A percentile compares a stretch with the other conserved stretches of the same genome.
Evolutionary conservation across 2,888 invertebrate species (phyloP).

Genomic region (Plutella xylostella): DNA sequence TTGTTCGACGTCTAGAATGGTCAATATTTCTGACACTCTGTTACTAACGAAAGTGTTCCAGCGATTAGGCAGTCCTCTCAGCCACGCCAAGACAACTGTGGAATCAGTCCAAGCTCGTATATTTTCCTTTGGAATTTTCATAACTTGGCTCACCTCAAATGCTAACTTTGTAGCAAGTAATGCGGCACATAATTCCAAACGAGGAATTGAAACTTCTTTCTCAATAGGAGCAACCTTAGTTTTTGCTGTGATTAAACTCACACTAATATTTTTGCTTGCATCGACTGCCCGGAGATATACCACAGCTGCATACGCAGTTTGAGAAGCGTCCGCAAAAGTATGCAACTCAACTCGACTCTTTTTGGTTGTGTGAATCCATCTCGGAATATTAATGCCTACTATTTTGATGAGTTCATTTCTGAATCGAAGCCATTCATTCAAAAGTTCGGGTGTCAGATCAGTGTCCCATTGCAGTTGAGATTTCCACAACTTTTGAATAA

Average conservation of each 20-base stretch:
- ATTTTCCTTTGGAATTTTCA: slow-evolving; percentile 9
- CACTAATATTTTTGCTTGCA: not conserved
- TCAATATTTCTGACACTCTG: not conserved
- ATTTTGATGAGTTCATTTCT: not conserved
- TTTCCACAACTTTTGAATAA: too few species aligned
- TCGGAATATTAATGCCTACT: not conserved
- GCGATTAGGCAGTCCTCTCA: not conserved
- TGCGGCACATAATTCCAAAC: slow-evolving; percentile 1
- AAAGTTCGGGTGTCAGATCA: slow-evolving; percentile 2
- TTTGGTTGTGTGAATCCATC: not conserved
- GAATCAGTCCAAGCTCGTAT: slow-evolving; percentile 15
- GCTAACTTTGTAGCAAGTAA: slow-evolving; percentile 1
- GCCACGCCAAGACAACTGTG: slow-evolving; percentile 4
- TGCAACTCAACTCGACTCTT: not conserved
- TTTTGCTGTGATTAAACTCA: not conserved
- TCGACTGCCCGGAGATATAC: slow-evolving; percentile 9
- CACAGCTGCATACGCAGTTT: not conserved
- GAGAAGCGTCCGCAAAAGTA: slow-evolving; percentile 1
- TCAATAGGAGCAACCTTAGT: slow-evolving; percentile 4
- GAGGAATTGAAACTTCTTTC: not conserved
- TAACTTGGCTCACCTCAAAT: slow-evolving; percentile 6
- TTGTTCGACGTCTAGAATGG: not conserved
- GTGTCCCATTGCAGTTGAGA: slow-evolving; percentile 17
- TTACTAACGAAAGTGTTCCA: not conserved
- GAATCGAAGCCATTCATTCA: not conserved